Percentiles rank a stretch among this genome's conserved stretches.
These are phyloP conservation scores for Aspidoscelis tigris DNA, from an alignment of 2,113 vertebrate species.

Conservation along the genomic window DNA sequence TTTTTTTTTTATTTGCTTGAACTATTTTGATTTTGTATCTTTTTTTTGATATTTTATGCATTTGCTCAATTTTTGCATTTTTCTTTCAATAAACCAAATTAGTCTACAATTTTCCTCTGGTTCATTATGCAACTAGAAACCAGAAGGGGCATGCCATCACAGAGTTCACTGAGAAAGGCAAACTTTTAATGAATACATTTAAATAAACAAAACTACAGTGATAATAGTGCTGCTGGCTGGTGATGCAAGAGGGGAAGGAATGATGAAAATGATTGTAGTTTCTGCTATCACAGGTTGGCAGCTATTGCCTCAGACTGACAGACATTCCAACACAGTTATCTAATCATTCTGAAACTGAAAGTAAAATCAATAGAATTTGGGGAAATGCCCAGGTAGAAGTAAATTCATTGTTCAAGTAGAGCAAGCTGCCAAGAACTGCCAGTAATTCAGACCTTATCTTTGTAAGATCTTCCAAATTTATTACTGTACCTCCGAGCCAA, in stretches of 20 bases:
- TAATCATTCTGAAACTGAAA: background rate
- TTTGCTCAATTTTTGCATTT: no score
- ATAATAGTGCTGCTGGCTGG: no score
- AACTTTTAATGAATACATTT: no score
- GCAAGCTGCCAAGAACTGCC: background rate
- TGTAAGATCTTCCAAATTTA: background rate
- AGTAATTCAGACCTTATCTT: background rate
- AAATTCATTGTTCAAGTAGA: background rate
- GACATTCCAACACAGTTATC: background rate
- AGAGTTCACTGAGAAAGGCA: no score
- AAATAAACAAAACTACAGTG: no score
- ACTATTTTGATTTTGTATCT: no score
- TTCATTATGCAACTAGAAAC: no score
- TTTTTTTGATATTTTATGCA: no score
- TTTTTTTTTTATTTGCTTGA: no score
- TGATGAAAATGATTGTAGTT: background rate
- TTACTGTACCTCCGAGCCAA: background rate
- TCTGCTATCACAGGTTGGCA: background rate
- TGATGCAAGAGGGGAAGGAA: constrained; percentile 3
- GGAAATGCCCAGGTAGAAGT: background rate
- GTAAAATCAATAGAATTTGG: background rate
- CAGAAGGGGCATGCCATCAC: no score
- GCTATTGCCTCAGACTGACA: background rate
- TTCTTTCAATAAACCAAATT: no score
- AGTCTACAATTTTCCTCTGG: no score